Evolutionary conservation across 1,140 invertebrate species (phyloP), one percentile per base, ranked within the genome.

Genomic region (Heterodera carotae): DNA sequence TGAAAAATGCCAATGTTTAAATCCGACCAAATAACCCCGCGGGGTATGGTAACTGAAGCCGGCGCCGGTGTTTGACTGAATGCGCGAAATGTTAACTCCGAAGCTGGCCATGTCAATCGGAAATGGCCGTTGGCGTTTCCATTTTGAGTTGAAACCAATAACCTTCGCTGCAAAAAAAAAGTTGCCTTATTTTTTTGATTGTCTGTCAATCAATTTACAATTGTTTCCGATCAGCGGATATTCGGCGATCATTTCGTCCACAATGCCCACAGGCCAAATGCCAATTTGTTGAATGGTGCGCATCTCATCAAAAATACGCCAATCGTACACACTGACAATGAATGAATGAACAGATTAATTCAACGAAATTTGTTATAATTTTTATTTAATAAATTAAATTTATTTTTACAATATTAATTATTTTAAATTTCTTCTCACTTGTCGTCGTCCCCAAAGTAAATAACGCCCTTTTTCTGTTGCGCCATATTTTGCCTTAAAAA

Each of bases 391-490:
- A 53, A 53, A 53, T 53, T 56, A 56, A 56, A 22, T 18, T 18
- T 56, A 22, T 56, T 5, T 0, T 3, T 2, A 56, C 6, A 56
- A 56, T 56, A 12, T 43, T 43, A n/a, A n/a, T 43, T 6, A 12
- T 43, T 43, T 43, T 43, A 43, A 43, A 39, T 8, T 43, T 5
- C 1, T 94, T 93, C 87, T 56, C 48, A 56, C 48, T 99, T 99
- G 88, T 99, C 97, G 89, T 99, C 97, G 88, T 99, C 97, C 88
- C 95, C 96, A 89, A 99, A 99, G 89, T 94, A 99, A 0, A 99
- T 92, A 59, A 97, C 92, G 2, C 94, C 94, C 77, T 90, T 83
- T 39, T 84, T 66, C 15, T 48, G 62, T 27, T 31, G 36, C 12
- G 27, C 64, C 56, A 69, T 76, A 73, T 85, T 87, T 2, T 77